Evolutionary conservation across 2,113 vertebrate species (phyloP).

Genomic region (Hiodon alosoides): DNA sequence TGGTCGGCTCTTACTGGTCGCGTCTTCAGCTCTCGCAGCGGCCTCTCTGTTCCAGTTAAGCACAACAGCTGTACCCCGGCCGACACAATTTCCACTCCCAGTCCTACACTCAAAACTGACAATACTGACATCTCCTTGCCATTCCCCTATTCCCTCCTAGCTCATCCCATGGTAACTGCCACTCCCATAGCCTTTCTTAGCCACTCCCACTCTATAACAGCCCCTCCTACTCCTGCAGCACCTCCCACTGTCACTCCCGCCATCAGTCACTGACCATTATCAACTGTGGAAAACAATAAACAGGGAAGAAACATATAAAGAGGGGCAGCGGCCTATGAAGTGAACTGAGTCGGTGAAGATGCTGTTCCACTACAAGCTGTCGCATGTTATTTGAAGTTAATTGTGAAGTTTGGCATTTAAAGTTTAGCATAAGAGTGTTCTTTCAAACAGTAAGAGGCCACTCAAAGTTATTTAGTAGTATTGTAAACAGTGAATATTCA

Average conservation of each 20-base stretch:
- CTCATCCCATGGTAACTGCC: too few relatives aligned
- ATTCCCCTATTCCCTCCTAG: too few relatives aligned
- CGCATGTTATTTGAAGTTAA: not conserved
- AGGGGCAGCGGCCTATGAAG: not conserved
- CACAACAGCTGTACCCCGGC: constrained; percentile 43
- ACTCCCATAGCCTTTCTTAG: too few relatives aligned
- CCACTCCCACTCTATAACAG: too few relatives aligned
- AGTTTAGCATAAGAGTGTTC: too few relatives aligned
- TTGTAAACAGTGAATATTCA: too few relatives aligned
- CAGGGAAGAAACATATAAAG: too few relatives aligned
- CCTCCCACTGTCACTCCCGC: too few relatives aligned
- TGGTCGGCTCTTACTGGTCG: constrained; percentile 55
- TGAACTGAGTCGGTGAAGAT: not conserved
- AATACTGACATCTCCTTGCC: not conserved
- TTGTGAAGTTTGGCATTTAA: not conserved
- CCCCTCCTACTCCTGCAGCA: too few relatives aligned
- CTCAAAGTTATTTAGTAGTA: too few relatives aligned
- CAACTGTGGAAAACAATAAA: not conserved
- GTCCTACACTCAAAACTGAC: constrained; percentile 29
- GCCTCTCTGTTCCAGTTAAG: constrained; percentile 49
- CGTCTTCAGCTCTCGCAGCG: constrained; percentile 40
- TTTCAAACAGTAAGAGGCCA: too few relatives aligned
- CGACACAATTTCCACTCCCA: constrained; percentile 12
- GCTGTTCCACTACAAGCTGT: not conserved
- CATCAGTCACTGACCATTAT: constrained; percentile 22